Conservation (phyloP, 1,140 invertebrate genomes). For the Habropoda laboriosa region DNA sequence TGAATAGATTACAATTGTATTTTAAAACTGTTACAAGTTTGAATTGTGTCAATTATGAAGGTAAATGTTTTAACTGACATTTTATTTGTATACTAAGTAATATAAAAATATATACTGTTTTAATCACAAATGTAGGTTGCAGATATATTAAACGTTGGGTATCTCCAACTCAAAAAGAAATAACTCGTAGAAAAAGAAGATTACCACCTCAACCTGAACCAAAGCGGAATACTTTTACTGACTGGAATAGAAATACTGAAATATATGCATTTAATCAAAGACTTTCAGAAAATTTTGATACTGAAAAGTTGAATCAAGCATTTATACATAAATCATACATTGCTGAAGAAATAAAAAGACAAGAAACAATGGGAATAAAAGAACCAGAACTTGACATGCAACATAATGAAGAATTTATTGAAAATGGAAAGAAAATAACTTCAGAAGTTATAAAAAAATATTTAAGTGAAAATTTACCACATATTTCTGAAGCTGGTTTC, state of each 20-base stretch:
- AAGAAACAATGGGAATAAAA: slow-evolving; percentile 86
- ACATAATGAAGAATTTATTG: slow-evolving; percentile 87
- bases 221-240: slow-evolving; percentile 85
- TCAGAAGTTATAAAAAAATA: slow-evolving; percentile 83
- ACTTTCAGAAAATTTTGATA: slow-evolving; percentile 92
- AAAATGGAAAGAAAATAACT: slow-evolving; percentile 85
- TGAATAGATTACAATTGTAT: slow-evolving; percentile 54
- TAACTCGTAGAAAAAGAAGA: slow-evolving; percentile 79
- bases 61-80: slow-evolving; percentile 34
- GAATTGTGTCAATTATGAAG: slow-evolving; percentile 35
- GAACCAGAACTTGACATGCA: slow-evolving; percentile 82
- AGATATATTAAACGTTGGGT: slow-evolving; percentile 82
- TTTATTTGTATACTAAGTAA: background rate
- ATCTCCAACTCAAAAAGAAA: slow-evolving; percentile 80
- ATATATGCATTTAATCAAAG: slow-evolving; percentile 93
- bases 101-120: background rate
- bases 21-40: slow-evolving; percentile 21
- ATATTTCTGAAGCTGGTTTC: slow-evolving; percentile 88
- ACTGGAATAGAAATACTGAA: slow-evolving; percentile 95
- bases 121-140: slow-evolving; percentile 54
- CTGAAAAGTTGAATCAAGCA: slow-evolving; percentile 86
- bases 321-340: slow-evolving; percentile 92
- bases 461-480: slow-evolving; percentile 85
- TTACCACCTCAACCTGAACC: slow-evolving; percentile 70
- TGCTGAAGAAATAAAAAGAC: slow-evolving; percentile 86